Conservation (phyloP, 2,797 vertebrate genomes). For the Hydrolagus colliei region DNA sequence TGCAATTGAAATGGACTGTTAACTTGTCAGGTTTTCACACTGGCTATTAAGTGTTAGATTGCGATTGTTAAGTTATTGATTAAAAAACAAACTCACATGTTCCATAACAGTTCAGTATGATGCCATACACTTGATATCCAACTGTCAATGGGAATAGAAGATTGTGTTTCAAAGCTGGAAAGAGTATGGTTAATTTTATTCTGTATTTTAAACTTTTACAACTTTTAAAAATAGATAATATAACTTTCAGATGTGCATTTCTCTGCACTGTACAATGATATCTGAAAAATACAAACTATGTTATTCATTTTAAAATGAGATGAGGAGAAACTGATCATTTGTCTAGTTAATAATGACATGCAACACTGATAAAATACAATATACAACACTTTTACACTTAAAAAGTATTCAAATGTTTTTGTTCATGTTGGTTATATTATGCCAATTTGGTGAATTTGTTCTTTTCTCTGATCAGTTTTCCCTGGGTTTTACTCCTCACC, state of each 20-base stretch:
- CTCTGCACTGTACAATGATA: conserved; percentile 13
- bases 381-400: neutral
- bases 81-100: neutral
- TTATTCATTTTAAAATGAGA: conserved; percentile 9
- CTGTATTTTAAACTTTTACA: conserved; percentile 28
- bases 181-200: conserved; percentile 17
- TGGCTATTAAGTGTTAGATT: neutral
- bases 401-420: neutral
- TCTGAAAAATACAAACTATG: conserved; percentile 21
- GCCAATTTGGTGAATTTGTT: neutral
- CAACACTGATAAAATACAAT: neutral
- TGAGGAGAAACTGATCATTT: neutral
- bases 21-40: neutral
- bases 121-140: neutral
- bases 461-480: neutral
- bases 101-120: too few species aligned
- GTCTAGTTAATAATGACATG: conserved; percentile 1
- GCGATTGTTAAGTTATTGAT: neutral
- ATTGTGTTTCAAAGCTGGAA: conserved; percentile 8
- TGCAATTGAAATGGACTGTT: neutral
- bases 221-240: conserved; percentile 27
- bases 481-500: neutral
- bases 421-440: neutral
- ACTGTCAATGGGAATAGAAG: neutral
- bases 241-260: conserved; percentile 7